phyloP scores from a whole-genome alignment of 2,113 vertebrate genomes.

The Fregetta grallaria region DNA sequence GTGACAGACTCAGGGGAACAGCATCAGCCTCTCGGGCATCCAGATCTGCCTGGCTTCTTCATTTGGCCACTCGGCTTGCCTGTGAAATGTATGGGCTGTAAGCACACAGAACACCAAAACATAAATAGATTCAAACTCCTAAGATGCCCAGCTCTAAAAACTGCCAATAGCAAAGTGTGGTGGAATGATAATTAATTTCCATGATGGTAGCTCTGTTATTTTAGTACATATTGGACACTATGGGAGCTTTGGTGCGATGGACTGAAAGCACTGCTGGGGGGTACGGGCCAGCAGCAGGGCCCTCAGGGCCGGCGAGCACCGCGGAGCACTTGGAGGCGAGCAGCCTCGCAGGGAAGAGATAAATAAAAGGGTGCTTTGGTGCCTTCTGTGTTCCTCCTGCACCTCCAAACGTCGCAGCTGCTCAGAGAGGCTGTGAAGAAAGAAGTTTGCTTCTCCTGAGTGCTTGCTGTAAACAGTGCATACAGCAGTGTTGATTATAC shows the following conservation, averaged over 20 bases:
- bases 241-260: background rate
- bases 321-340: background rate
- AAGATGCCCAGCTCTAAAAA: background rate
- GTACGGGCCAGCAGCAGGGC: rapidly evolving
- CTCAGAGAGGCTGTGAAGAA: background rate
- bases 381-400: background rate
- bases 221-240: rapidly evolving
- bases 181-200: background rate
- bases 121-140: background rate
- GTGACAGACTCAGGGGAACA: background rate
- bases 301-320: rapidly evolving
- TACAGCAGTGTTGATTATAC: constrained; percentile 65
- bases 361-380: background rate
- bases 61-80: background rate
- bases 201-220: background rate
- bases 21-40: background rate
- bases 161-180: background rate
- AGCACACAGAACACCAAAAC: background rate
- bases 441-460: constrained; percentile 23
- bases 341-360: background rate
- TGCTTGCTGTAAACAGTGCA: constrained; percentile 22
- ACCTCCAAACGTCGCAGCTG: background rate
- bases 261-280: background rate
- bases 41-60: background rate
- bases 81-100: background rate